phyloP scores from a whole-genome alignment of 2,797 vertebrate genomes.

The Steatocranus sp. region DNA sequence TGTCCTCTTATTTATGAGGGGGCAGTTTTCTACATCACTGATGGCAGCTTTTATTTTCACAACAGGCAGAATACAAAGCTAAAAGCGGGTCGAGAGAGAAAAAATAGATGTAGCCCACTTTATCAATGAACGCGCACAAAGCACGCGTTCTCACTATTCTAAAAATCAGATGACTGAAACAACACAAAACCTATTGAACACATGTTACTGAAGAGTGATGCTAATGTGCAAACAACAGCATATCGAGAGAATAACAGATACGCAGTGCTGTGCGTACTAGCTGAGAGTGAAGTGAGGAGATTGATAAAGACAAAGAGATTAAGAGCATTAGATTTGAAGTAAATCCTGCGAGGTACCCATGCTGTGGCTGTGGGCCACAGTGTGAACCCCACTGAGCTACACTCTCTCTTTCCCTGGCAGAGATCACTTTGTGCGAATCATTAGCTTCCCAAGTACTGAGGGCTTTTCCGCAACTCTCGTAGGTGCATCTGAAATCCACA shows the following conservation, averaged over 20 bases:
- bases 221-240: slow-evolving; percentile 2
- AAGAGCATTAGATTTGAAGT: slow-evolving; percentile 35
- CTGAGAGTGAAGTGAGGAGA: slow-evolving; percentile 6
- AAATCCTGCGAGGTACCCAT: slow-evolving; percentile 33
- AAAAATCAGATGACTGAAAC: background rate
- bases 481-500: slow-evolving; percentile 26
- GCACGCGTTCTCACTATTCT: background rate
- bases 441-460: slow-evolving; percentile 39
- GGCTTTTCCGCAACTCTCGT: slow-evolving; percentile 8
- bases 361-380: slow-evolving; percentile 36
- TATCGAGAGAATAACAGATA: slow-evolving; percentile 4
- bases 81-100: background rate
- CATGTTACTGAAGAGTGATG: background rate
- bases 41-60: background rate
- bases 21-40: background rate
- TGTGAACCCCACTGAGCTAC: slow-evolving; percentile 46
- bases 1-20: background rate
- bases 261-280: background rate
- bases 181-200: background rate
- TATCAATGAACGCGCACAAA: background rate
- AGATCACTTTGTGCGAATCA: slow-evolving; percentile 51
- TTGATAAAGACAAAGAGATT: slow-evolving; percentile 22
- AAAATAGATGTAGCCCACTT: background rate
- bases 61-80: background rate
- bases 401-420: slow-evolving; percentile 28